Base-by-base conservation (phyloP, 2,888 invertebrate genomes). In the Pheosia tremula region DNA sequence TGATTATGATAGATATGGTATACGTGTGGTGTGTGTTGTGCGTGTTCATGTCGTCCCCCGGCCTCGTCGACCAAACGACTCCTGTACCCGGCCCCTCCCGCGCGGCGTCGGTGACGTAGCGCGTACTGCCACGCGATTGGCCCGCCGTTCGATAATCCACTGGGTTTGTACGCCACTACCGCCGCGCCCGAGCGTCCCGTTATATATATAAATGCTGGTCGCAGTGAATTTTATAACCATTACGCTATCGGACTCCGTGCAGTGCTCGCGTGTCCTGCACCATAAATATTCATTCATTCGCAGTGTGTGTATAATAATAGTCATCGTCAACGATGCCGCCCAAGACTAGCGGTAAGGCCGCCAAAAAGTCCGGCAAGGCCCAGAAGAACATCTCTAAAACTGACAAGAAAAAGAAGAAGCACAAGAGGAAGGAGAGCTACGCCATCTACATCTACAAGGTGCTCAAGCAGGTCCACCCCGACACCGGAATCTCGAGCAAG, bases 371-470 rank as follows among this genome's bases (percentile, higher is more conserved):
- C 49, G 95, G 94, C 43, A 95, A 95, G 72, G 94, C 94, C 11
- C 94, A 94, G 72, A 95, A 93, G 80, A 95, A 93, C 71, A 94
- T 95, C 68, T 89, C 92, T 38, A 95, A 95, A 77, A 85, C 87
- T 1, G 95, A 95, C 72, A 95, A 95, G 83, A 95, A 36, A 11
- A 94, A 94, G 72, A 94, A 93, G 74, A 36, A 54, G 54, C 54
- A 37, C 54, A 94, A 93, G 86, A 90, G 94, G 83, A 94, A 94
- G 87, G 94, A 94, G 76, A 91, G 90, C 63, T 95, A 94, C 81
- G 92, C 93, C n/a, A 94, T 94, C 70, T 94, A 94, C 81, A 95
- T 95, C 76, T 95, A 95, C 90, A 95, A 95, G 80, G 95, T 95
- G 60, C 81, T 96, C 82, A 96, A 95, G 11, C 37, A 37, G 36